Evolutionary conservation across 2,113 vertebrate species (phyloP), one percentile per base, ranked within the genome.

Genomic region (Trichechus manatus): DNA sequence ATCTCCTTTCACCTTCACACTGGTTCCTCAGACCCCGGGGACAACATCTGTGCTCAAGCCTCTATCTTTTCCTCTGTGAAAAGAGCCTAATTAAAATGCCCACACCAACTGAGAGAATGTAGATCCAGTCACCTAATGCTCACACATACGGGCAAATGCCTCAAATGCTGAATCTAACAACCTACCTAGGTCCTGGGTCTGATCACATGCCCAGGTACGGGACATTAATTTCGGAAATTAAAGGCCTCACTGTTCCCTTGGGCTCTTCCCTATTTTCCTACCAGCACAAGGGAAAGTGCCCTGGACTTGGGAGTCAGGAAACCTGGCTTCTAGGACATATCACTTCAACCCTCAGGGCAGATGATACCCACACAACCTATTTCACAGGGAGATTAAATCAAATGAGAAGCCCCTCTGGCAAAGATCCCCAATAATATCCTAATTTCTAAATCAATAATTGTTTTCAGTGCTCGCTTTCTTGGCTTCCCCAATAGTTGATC

Each of bases 61-160:
- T 83, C 78, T 44, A 36, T 17, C 56, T 83, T 50, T 64, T 31
- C 63, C 33, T 77, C 82, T 39, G 83, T 89, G 83, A 83, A 93
- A 68, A 89, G 63, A 94, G 23, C 70, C 91, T 90, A 63, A 50
- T 53, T 80, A 68, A 91, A 95, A 89, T 63, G 31, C 27, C 1
- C 33, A 74, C 19, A n/a, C 36, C 23, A 59, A 9, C 72, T 14
- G 23, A 94, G 42, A 94, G 47, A 63, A 63, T 25, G 75, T 5
- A 79, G 47, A 33, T 61, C 53, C 29, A 89, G 56, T 4, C 83
- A 56, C 59, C 79, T n/a, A 70, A 64, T 82, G 42, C 59, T 77
- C 61, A 39, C 63, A 33, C 56, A 50, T 44, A 44, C 0, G 13
- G 59, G 22, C 86, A 91, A 91, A 90, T 56, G 42, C 29, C 36